These are phyloP conservation scores for Scleropages formosus DNA, from an alignment of 2,797 vertebrate genomes.

Conservation along the genomic window DNA sequence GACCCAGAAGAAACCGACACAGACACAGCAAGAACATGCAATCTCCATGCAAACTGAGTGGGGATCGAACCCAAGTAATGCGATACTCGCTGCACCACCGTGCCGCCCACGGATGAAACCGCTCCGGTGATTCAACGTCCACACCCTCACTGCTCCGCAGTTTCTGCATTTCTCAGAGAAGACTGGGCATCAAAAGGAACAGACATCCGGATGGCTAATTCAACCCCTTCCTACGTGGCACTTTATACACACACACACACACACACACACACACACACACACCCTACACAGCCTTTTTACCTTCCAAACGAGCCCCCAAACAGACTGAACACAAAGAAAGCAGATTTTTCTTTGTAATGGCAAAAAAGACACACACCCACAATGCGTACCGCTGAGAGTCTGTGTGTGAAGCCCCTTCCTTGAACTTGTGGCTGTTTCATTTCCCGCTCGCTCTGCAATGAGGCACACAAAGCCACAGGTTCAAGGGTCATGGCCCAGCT, in stretches of 20 bases:
- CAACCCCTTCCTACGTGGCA: not conserved
- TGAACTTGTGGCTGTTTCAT: not conserved
- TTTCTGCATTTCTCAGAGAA: not conserved
- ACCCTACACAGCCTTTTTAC: not conserved
- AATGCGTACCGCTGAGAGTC: not conserved
- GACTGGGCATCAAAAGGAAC: not conserved
- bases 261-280: too few relatives aligned
- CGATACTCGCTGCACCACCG: too few relatives aligned
- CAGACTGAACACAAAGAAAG: too few relatives aligned
- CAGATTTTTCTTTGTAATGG: too few relatives aligned
- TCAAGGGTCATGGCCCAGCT: not conserved
- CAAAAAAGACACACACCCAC: not conserved
- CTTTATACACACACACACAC: too few relatives aligned
- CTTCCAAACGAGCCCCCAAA: not conserved
- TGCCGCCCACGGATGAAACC: too few relatives aligned
- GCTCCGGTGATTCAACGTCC: too few relatives aligned
- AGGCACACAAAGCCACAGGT: not conserved
- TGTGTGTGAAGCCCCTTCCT: constrained; percentile 7
- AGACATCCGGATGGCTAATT: not conserved
- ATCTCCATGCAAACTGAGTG: too few relatives aligned
- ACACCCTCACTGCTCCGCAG: too few relatives aligned
- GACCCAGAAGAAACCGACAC: too few relatives aligned
- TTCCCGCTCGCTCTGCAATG: not conserved
- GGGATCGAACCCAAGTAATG: too few relatives aligned
- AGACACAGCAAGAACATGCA: too few relatives aligned